Base-by-base conservation (phyloP, 1,140 invertebrate species). In the Drosophila sulfurigaster region DNA sequence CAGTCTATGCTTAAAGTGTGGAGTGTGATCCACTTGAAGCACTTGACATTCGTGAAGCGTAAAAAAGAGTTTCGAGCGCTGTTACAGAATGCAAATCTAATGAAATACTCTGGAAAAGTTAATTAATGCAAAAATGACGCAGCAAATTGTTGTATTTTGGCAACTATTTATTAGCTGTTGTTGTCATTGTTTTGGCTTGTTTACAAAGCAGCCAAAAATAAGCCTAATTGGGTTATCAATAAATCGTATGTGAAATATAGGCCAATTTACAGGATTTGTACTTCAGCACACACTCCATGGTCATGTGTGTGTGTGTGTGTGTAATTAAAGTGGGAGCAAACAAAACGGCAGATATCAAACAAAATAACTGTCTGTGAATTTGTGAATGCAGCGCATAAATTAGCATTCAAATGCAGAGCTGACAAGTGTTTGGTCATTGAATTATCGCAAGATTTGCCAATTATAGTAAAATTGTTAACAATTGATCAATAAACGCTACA, bases 191-290 rank as follows among this genome's bases (percentile, higher is more conserved):
- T 16, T 28, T 63, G 16, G 32, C 11, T 59, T 76, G 67, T 79
- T 76, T 66, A 65, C 48, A 73, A 28, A 73, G 43, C 64, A 51
- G 56, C 46, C 59, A 62, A 75, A 80, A 78, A 70, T 67, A 69
- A 51, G 60, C 75, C 71, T 78, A 80, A 80, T 80, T 80, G 70
- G 70, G 78, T 80, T 80, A 80, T 80, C 78, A 75, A 80, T 75
- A 80, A 80, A 80, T 80, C 71, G 75, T 65, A 74, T 35, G 48
- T 63, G 57, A 69, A 80, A 80, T 80, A 65, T 69, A 74, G 64
- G 30, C 59, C 65, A 69, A 74, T 80, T 80, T 78, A 65, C 43
- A 51, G 60, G 16, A 75, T 70, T 78, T 65, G 16, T 58, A 64
- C 54, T 25, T 35, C 30, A 41, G 20, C 20, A 64, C 48, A 63